Base-by-base conservation (phyloP, 2,888 invertebrate genomes). In the Leptinotarsa juncta region DNA sequence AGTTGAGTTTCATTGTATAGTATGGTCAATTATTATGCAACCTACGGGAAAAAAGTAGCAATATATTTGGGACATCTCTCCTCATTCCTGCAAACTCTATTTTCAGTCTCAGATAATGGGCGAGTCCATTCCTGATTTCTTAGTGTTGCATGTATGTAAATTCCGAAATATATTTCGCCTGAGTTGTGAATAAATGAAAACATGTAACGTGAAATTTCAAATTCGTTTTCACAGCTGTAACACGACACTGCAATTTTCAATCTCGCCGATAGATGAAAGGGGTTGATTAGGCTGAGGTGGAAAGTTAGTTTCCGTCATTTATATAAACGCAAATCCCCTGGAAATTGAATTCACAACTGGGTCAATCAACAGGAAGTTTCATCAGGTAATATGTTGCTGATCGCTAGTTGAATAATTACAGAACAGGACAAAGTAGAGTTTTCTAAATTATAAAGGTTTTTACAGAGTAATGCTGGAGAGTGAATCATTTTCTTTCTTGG, bases 251-350 rank as follows among this genome's bases (percentile, higher is more conserved):
- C 32, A 62, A 62, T 62, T 62, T 62, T 15, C 62, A n/a, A 32
- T 62, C 14, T 32, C 32, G 32, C 32, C 62, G 62, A 62, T 62
- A 62, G 62, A 32, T 32, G 62, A 32, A 62, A 62, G 32, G 62
- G 5, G 32, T 10, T 32, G 62, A 62, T 62, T 32, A 62, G 26
- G 3, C n/a, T 16, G 32, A 62, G 62, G 62, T 26, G 62, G 32
- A 62, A 62, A 62, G 16, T 32, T 62, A 62, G 62, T 32, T 62
- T 57, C 62, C 62, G 26, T 62, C 62, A 32, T 62, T 62, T 62
- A 62, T 26, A 32, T 14, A 26, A 62, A 62, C 62, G 62, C 62
- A 32, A 62, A 32, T 62, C 16, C n/a, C 15, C 26, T 42, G n/a
- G 16, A 62, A 62, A 62, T 32, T 62, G 62, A 32, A 62, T 62